A percentile compares a stretch with the other conserved stretches of the same genome.
phyloP scores from a whole-genome alignment of 2,113 vertebrate species.

The Eira barbara region DNA sequence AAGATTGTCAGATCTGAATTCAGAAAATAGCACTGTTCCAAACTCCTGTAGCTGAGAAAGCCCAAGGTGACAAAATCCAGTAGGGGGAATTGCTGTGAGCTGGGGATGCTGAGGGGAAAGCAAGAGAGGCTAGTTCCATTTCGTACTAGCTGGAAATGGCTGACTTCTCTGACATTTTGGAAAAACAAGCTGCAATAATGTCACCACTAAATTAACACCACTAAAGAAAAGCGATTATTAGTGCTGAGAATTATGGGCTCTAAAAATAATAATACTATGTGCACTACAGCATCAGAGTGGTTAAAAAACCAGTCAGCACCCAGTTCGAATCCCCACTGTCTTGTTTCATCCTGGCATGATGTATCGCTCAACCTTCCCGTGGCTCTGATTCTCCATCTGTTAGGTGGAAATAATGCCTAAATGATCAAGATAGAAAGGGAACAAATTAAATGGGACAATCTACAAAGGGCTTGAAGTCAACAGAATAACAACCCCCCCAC shows the following conservation, averaged over 20 bases:
- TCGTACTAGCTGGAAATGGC: not conserved
- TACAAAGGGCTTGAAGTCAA: not conserved
- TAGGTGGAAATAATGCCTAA: not conserved
- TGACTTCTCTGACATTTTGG: not conserved
- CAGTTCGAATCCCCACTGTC: not conserved
- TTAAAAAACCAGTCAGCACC: not conserved
- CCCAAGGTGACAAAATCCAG: constrained; percentile 45
- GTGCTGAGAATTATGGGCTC: not conserved
- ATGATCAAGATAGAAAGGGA: not conserved
- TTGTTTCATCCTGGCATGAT: fast-evolving
- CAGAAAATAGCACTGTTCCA: constrained; percentile 61
- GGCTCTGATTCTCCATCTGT: not conserved
- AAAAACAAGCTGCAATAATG: constrained; percentile 43
- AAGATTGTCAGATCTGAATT: constrained; percentile 69
- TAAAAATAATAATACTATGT: not conserved
- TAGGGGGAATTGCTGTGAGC: not conserved
- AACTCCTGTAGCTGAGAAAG: constrained; percentile 34
- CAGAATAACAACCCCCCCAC: not conserved
- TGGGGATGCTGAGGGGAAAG: not conserved
- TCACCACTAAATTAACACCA: constrained; percentile 33
- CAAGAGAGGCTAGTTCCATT: not conserved
- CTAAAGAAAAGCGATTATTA: not conserved
- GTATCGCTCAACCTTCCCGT: not conserved
- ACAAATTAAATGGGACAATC: not conserved
- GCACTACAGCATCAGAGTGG: not conserved